phyloP scores from a whole-genome alignment of 2,113 vertebrate species.

The Syrrhaptes paradoxus region DNA sequence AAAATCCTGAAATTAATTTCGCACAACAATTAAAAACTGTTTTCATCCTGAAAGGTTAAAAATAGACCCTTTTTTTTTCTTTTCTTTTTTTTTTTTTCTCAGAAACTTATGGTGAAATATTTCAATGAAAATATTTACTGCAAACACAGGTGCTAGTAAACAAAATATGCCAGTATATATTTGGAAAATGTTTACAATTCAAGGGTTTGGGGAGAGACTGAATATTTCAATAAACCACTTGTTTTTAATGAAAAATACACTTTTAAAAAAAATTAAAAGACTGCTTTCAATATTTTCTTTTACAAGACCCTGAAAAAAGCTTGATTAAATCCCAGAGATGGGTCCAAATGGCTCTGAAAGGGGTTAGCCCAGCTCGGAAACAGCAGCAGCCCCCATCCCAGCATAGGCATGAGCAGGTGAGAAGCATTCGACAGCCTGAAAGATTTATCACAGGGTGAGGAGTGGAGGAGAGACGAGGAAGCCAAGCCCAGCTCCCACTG shows the following conservation, averaged over 20 bases:
- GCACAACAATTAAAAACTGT: not conserved
- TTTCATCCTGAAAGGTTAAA: constrained; percentile 26
- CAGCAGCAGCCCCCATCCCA: not conserved
- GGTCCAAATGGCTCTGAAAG: not conserved
- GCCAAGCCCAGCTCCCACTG: not conserved
- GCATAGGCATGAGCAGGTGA: not conserved
- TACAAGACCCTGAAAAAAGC: not conserved
- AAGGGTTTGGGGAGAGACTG: not conserved
- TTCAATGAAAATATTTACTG: constrained; percentile 48
- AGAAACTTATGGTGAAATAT: not conserved
- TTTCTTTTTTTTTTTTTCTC: not conserved
- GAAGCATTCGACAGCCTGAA: not conserved
- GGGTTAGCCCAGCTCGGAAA: not conserved
- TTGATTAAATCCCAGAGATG: not conserved
- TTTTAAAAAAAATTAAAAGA: not conserved
- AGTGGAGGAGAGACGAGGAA: not conserved
- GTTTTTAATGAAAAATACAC: not conserved
- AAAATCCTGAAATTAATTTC: constrained; percentile 45
- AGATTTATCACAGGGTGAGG: not conserved
- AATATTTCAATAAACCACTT: not conserved
- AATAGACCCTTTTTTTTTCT: not conserved
- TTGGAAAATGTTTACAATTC: not conserved
- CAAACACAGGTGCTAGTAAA: constrained; percentile 52
- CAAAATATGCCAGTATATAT: not conserved
- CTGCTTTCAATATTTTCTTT: not conserved